These are phyloP conservation scores for Somateria mollissima DNA, from an alignment of 2,797 vertebrate genomes.

Conservation along the genomic window DNA sequence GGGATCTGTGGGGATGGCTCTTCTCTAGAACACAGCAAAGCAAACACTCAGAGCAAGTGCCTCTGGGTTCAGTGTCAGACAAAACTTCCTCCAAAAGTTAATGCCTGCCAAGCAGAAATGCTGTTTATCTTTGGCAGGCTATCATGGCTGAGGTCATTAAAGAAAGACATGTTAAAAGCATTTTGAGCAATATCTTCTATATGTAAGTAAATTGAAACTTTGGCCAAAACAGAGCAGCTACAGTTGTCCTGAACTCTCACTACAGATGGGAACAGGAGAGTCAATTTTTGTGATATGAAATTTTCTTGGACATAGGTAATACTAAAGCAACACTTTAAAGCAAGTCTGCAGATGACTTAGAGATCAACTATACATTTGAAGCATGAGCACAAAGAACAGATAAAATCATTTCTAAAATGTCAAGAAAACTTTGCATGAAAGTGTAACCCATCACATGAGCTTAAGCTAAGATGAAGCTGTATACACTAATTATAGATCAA, in stretches of 20 bases:
- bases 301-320: not conserved
- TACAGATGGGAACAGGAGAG: not conserved
- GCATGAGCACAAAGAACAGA: not conserved
- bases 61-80: not conserved
- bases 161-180: slow-evolving; percentile 34
- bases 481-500: not conserved
- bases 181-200: slow-evolving; percentile 44
- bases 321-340: not conserved
- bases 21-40: not conserved
- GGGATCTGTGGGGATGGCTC: not conserved
- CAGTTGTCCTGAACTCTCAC: not conserved
- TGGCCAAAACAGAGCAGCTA: not conserved
- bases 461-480: not conserved
- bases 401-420: not conserved
- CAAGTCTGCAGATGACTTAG: not conserved
- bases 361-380: not conserved
- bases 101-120: not conserved
- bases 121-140: slow-evolving; percentile 48
- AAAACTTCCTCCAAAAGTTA: not conserved
- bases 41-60: not conserved
- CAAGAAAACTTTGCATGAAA: not conserved
- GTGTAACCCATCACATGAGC: not conserved
- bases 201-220: not conserved
- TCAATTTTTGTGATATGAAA: not conserved
- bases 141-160: slow-evolving; percentile 14